A percentile compares a stretch with the other conserved stretches of the same genome.
These are phyloP conservation scores for Nannoperca obscura DNA, from an alignment of 2,797 vertebrate genomes.

Conservation along the genomic window DNA sequence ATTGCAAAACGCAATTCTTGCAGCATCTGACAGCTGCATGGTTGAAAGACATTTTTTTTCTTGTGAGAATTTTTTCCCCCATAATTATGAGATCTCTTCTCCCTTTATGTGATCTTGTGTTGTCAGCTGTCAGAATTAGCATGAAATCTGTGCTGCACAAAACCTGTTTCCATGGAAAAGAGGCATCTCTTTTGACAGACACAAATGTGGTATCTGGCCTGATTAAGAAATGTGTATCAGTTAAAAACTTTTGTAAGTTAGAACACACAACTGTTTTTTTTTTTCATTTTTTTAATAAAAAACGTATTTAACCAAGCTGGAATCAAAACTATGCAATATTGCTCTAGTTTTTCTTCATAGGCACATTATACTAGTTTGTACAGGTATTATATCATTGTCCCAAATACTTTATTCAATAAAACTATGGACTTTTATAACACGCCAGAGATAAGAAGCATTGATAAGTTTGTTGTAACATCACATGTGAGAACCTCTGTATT, in stretches of 20 bases:
- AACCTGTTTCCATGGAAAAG: constrained; percentile 23
- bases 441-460: not conserved
- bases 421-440: not conserved
- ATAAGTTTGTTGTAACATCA: constrained; percentile 26
- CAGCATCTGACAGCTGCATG: constrained; percentile 49
- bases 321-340: not conserved
- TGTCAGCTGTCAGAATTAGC: constrained; percentile 53
- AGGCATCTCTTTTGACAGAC: constrained; percentile 20
- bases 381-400: not conserved
- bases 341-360: not conserved
- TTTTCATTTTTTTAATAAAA: not conserved
- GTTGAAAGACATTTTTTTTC: constrained; percentile 16
- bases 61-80: not conserved
- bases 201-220: not conserved
- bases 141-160: constrained; percentile 18
- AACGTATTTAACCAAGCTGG: not conserved
- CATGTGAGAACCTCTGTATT: constrained; percentile 14
- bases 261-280: not conserved
- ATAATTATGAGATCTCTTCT: constrained; percentile 35
- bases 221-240: constrained; percentile 2
- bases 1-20: constrained; percentile 35
- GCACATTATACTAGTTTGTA: not conserved
- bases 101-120: constrained; percentile 28
- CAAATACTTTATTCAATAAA: not conserved
- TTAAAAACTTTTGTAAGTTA: not conserved